A percentile compares a stretch with the other conserved stretches of the same genome.
These are phyloP conservation scores for Corythucha ciliata DNA, from an alignment of 2,888 invertebrate genomes.

Conservation along the genomic window DNA sequence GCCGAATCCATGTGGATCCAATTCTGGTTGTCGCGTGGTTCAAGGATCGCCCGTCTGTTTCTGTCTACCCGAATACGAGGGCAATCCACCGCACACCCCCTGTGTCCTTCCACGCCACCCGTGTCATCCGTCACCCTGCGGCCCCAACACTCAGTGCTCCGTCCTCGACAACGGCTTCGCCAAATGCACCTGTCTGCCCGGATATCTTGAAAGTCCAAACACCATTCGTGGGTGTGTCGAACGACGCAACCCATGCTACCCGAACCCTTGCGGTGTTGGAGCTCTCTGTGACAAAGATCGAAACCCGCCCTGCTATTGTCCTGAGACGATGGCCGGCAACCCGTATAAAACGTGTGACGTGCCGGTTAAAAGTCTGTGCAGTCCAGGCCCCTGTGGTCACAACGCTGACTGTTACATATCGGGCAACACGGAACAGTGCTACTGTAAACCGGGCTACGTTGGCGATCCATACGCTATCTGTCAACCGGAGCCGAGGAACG, in stretches of 20 bases:
- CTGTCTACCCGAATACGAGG: constrained; percentile 79
- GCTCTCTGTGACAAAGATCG: constrained; percentile 71
- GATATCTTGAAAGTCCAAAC: constrained; percentile 76
- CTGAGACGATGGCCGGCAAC: constrained; percentile 71
- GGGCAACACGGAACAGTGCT: constrained; percentile 73
- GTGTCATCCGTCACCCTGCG: constrained; percentile 77
- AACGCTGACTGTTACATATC: constrained; percentile 78
- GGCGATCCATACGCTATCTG: constrained; percentile 78
- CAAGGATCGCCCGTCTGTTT: constrained; percentile 70
- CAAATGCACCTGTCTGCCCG: constrained; percentile 76
- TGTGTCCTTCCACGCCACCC: constrained; percentile 67
- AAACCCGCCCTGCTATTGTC: constrained; percentile 74
- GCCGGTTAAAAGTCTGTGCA: constrained; percentile 55
- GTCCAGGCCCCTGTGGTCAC: constrained; percentile 71
- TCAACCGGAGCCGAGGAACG: constrained; percentile 54
- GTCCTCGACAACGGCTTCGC: constrained; percentile 68
- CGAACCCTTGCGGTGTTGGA: constrained; percentile 68
- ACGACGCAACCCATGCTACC: constrained; percentile 69
- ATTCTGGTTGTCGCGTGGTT: constrained; percentile 71
- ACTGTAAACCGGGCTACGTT: constrained; percentile 61
- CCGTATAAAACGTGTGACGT: constrained; percentile 65
- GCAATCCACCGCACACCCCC: constrained; percentile 63
- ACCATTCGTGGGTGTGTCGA: constrained; percentile 77
- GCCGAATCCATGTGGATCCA: constrained; percentile 73
- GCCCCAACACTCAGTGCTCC: constrained; percentile 77